These are phyloP conservation scores for Phaenicophaeus curvirostris DNA, from an alignment of 2,797 vertebrate species.

Conservation along the genomic window DNA sequence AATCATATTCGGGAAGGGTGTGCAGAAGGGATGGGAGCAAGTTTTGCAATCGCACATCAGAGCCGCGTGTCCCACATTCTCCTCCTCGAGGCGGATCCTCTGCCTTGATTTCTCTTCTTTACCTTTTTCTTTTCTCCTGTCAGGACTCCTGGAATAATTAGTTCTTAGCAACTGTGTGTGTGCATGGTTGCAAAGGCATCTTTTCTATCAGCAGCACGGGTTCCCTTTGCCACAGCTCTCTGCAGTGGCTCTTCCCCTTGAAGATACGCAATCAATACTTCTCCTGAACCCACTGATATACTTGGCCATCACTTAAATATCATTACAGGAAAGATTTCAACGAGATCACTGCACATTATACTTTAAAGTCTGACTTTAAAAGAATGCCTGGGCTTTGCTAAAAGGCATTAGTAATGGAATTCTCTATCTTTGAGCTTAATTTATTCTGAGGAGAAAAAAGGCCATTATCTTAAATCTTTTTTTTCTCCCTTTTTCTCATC, in stretches of 20 bases:
- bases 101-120: slow-evolving; percentile 5
- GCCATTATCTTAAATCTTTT: slow-evolving; percentile 82
- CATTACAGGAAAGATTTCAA: slow-evolving; percentile 78
- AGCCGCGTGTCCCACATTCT: background rate
- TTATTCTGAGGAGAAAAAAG: slow-evolving; percentile 81
- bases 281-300: slow-evolving; percentile 73
- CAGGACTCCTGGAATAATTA: slow-evolving; percentile 58
- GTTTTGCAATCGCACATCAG: background rate
- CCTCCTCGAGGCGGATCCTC: slow-evolving; percentile 49
- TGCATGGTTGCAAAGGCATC: slow-evolving; percentile 33
- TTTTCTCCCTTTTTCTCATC: slow-evolving; percentile 9
- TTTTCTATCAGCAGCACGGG: slow-evolving; percentile 26
- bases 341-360: slow-evolving; percentile 73
- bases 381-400: slow-evolving; percentile 75
- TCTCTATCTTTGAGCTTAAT: slow-evolving; percentile 80
- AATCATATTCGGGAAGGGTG: background rate
- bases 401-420: slow-evolving; percentile 81
- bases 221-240: slow-evolving; percentile 42
- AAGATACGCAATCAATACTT: slow-evolving; percentile 74
- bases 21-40: background rate
- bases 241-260: slow-evolving; percentile 58
- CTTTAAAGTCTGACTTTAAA: slow-evolving; percentile 82
- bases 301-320: slow-evolving; percentile 80
- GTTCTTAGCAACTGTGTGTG: background rate
- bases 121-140: slow-evolving; percentile 38